Base-by-base conservation (phyloP, 2,797 vertebrate species). In the Sus cebifrons region DNA sequence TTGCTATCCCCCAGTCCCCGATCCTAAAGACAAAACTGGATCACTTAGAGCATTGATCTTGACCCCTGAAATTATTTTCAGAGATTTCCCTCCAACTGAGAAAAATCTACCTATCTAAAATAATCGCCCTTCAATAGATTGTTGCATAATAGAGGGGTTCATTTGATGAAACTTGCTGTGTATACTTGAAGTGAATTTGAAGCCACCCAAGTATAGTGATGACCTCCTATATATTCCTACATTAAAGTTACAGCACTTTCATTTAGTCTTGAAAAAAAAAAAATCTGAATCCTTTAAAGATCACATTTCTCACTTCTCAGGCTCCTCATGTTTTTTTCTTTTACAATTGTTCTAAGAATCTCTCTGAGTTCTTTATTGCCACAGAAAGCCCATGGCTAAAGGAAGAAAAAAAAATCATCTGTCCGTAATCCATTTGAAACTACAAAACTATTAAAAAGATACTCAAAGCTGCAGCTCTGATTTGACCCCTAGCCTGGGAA, bases 1-100 rank as follows among this genome's bases (percentile, higher is more conserved):
- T 78, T 70, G 27, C 86, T 49, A 18, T 68, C n/a, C 70, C 64
- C 29, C 36, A 32, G 81, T 54, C 79, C 75, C 44, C 84, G 52
- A 67, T 89, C 87, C 68, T 2, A 11, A 91, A 36, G 79, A 84
- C 88, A 96, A 93, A 91, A 83, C 7, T 79, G 74, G 79, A 64
- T 62, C 83, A 70, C 83, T 73, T 27, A 96, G 29, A 29, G 15
- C 58, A 84, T 44, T 89, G 91, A 85, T 52, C 79, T 82, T 95
- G 87, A 83, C 81, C 67, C 67, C 77, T 91, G 74, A 95, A 95
- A 79, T 97, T 91, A 93, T 96, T 96, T 97, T 92, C 95, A 94
- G 88, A 94, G 74, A 62, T 44, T 96, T 78, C 74, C 82, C 54
- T 95, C 75, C 70, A 96, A 96, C n/a, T 75, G 58, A 92, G 91